Evolutionary conservation across 2,888 invertebrate species (phyloP), one percentile per base, ranked within the genome.

Genomic region (Cremastinae sp.): DNA sequence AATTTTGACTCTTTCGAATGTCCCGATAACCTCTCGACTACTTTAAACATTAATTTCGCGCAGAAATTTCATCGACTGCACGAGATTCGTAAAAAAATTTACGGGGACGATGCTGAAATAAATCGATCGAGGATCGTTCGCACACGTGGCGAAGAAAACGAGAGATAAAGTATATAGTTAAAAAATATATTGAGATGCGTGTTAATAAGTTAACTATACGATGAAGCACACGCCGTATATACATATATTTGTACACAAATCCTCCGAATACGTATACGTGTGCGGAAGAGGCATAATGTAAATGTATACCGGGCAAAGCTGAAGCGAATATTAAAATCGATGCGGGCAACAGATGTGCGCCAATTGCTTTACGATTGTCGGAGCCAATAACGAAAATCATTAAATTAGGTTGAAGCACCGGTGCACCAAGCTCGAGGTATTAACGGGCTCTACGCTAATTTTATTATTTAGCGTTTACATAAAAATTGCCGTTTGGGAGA

Each of bases 361-460:
- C 78, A 87, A 87, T 86, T 87, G 88, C 82, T 88, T 88, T 88
- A 88, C 84, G 86, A 80, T 80, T 79, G 75, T 72, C 75, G 78
- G 79, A 83, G 79, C 87, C 86, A 88, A 88, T 88, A 88, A 88
- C 85, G 87, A 85, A 88, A 87, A 88, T 87, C 87, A 86, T 88
- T 87, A 87, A 88, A 88, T 88, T 87, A 87, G 81, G 84, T 78
- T 82, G 84, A 85, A 84, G 84, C 84, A 79, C 83, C 78, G 81
- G 80, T 78, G 83, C 80, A 75, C 80, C 78, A 75, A 69, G 79
- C 79, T 5, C 78, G 76, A 70, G 79, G 78, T 86, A 86, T 87
- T 87, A 87, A 87, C 84, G 82, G 75, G 65, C 73, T 71, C 77
- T 56, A 56, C 79, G 82, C 82, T 87, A 86, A 87, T 88, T 87